A percentile compares a stretch with the other conserved stretches of the same genome.
These are phyloP conservation scores for Drosophila pseudotalamancana DNA, from an alignment of 2,888 invertebrate genomes.

Conservation along the genomic window DNA sequence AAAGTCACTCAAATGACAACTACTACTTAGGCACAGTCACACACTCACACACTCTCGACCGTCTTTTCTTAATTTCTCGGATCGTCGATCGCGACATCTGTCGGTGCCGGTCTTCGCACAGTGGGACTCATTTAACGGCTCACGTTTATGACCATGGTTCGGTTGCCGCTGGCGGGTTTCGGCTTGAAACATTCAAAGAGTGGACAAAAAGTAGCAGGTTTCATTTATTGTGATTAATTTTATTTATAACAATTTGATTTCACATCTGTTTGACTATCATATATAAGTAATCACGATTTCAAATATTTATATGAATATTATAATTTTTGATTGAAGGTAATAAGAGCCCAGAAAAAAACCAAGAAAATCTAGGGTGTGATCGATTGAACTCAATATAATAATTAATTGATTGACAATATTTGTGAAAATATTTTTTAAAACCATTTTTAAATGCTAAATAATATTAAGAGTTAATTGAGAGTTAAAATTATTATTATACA, in stretches of 20 bases:
- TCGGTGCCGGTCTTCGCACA: conserved; percentile 64
- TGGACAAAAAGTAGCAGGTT: conserved; percentile 9
- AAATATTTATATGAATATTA: too few species aligned
- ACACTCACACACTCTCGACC: conserved; percentile 40
- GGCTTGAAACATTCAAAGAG: conserved; percentile 19
- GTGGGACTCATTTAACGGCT: conserved; percentile 62
- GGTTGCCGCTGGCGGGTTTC: neutral
- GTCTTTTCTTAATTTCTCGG: conserved; percentile 36
- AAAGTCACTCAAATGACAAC: conserved; percentile 84
- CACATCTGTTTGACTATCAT: neutral
- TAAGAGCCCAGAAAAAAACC: too few species aligned
- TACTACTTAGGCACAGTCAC: conserved; percentile 79
- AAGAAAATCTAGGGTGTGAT: too few species aligned
- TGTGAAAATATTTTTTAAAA: too few species aligned
- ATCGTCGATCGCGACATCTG: conserved; percentile 73
- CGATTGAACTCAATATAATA: too few species aligned
- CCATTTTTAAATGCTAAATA: too few species aligned
- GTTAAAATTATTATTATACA: too few species aligned
- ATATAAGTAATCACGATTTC: too few species aligned
- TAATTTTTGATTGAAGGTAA: too few species aligned
- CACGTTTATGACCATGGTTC: conserved; percentile 39
- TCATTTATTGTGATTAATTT: neutral
- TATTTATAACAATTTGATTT: neutral
- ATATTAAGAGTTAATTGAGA: too few species aligned
- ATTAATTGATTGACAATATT: too few species aligned